phyloP scores from a whole-genome alignment of 2,797 vertebrate genomes.

The Catharus ustulatus region DNA sequence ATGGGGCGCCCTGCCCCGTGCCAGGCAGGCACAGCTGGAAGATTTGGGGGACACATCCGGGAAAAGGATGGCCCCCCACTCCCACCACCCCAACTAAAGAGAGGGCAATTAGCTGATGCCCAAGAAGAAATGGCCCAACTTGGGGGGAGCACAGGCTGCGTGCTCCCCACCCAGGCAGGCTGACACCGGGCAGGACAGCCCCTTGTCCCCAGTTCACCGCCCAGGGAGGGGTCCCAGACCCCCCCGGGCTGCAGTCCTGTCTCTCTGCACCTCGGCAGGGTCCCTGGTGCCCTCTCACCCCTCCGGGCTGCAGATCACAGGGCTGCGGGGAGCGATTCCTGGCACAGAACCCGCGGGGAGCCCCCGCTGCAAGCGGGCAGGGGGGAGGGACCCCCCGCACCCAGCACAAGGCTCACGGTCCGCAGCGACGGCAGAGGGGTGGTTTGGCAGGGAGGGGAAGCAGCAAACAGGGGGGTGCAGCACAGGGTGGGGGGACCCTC shows the following conservation, averaged over 20 bases:
- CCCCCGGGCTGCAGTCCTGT: not conserved
- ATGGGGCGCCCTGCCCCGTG: rapidly evolving
- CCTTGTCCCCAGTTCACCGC: not conserved
- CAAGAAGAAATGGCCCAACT: not conserved
- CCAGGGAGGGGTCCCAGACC: not conserved
- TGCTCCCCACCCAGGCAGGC: not conserved
- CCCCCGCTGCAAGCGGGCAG: not conserved
- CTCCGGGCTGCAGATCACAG: not conserved
- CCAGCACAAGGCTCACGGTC: rapidly evolving
- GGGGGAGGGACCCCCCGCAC: not conserved
- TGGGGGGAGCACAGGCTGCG: rapidly evolving
- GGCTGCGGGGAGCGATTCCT: not conserved
- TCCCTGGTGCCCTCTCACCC: not conserved
- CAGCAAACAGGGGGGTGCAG: not conserved
- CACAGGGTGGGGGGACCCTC: not conserved
- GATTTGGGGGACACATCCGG: not conserved
- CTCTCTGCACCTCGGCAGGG: not conserved
- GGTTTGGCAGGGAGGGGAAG: not conserved
- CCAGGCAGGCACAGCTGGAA: not conserved
- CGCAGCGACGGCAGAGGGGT: not conserved
- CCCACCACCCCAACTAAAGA: rapidly evolving
- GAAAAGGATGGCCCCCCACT: not conserved
- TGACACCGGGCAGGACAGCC: not conserved
- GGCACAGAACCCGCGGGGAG: not conserved
- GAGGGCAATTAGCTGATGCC: not conserved